phyloP scores from a whole-genome alignment of 1,140 invertebrate genomes.

The Tetramorium simillimum region DNA sequence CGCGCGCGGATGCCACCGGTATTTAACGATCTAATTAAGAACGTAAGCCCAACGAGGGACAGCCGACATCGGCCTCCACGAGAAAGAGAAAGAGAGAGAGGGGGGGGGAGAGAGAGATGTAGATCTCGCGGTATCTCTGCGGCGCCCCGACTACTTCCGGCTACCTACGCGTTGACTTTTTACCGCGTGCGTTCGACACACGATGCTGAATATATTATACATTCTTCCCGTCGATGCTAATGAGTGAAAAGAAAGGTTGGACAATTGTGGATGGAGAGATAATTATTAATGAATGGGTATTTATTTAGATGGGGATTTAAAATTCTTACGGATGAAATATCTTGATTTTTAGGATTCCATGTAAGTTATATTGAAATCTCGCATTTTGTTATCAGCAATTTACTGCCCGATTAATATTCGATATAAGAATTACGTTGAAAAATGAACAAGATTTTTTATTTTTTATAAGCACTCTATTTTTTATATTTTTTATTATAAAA shows the following conservation, averaged over 20 bases:
- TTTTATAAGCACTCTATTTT: neutral
- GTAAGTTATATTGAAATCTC: neutral
- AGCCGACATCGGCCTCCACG: neutral
- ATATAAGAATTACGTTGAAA: neutral
- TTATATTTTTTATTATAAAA: neutral
- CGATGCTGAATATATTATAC: neutral
- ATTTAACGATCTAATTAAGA: slow-evolving; percentile 80
- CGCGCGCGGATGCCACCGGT: slow-evolving; percentile 66
- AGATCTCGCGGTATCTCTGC: slow-evolving; percentile 22
- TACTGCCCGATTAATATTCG: neutral
- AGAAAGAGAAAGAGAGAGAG: neutral
- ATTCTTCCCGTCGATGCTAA: slow-evolving; percentile 6
- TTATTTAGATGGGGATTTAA: neutral
- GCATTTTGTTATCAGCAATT: neutral
- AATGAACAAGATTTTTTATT: too few species aligned
- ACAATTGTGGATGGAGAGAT: slow-evolving; percentile 5
- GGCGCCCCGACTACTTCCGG: neutral
- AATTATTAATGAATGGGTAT: slow-evolving; percentile 9
- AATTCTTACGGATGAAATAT: neutral
- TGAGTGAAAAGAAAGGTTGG: neutral
- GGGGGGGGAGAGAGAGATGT: neutral
- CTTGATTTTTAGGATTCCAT: neutral
- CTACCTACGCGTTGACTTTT: slow-evolving; percentile 34
- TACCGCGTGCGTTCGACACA: neutral
- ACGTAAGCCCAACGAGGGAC: slow-evolving; percentile 57